Evolutionary conservation across 2,797 vertebrate genomes (phyloP), one percentile per base, ranked within the genome.

Genomic region (Myotis findleyi): DNA sequence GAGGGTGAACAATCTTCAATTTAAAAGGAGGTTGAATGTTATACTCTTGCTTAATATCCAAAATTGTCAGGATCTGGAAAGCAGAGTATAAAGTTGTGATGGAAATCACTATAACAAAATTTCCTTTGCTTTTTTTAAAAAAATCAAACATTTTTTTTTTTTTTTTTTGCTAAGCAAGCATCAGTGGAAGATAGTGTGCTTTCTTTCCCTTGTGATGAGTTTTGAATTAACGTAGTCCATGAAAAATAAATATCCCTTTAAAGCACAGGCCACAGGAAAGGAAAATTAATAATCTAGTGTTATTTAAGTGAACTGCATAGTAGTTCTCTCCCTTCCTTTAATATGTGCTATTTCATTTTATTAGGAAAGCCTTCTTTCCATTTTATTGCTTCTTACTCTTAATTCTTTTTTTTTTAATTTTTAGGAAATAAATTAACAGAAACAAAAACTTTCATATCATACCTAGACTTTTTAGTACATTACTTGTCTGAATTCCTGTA

Each of bases 31-130:
- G 7, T 49, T 62, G 89, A 86, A 89, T 76, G n/a, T 10, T 94
- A 5, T 44, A 80, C 8, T 82, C 33, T 87, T 62, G 86, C 47
- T 95, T 89, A 73, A 93, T 36, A 76, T 76, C 59, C 44, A 93
- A 93, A 76, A 87, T 51, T 55, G 47, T 97, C 59, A 55, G n/a
- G 18, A 84, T 59, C 30, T 93, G 8, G 14, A 91, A 89, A 80
- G 23, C 17, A 87, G 23, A 55, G 21, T 44, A 13, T 49, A 44
- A 88, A 55, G 7, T 8, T 55, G 0, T 68, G 10, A n/a, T 38
- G 47, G 25, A 49, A 79, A 72, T 38, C 21, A 88, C 53, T 81
- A 77, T 36, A 49, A 64, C 77, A 3, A 33, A 21, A 66, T 84
- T 47, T n/a, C 14, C 30, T 88, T 82, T 76, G 16, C 27, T 83